phyloP scores from a whole-genome alignment of 2,797 vertebrate genomes.

The Parotocinclus haroldoi region DNA sequence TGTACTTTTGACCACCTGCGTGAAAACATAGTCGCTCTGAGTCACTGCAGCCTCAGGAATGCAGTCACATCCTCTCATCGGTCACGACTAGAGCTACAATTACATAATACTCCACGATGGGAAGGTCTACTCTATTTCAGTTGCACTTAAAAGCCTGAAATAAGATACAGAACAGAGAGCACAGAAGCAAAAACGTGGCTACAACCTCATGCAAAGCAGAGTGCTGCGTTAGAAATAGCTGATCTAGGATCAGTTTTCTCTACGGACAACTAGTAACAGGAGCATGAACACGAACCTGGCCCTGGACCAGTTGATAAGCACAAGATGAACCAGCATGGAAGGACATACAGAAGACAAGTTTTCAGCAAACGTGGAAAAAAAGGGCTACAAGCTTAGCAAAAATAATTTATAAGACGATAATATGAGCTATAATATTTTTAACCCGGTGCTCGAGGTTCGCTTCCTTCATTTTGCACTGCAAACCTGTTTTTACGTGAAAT shows the following conservation, averaged over 20 bases:
- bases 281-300: slow-evolving; percentile 46
- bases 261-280: slow-evolving; percentile 20
- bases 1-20: slow-evolving; percentile 30
- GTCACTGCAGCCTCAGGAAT: slow-evolving; percentile 35
- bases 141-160: background rate
- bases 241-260: slow-evolving; percentile 38
- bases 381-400: no score
- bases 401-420: no score
- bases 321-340: slow-evolving; percentile 41
- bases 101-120: slow-evolving; percentile 21
- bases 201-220: background rate
- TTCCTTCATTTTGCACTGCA: no score
- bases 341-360: slow-evolving; percentile 43
- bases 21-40: slow-evolving; percentile 18
- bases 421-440: no score
- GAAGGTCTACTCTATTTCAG: slow-evolving; percentile 10
- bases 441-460: no score
- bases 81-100: slow-evolving; percentile 20
- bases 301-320: slow-evolving; percentile 50
- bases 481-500: no score
- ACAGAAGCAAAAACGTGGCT: background rate
- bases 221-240: slow-evolving; percentile 5
- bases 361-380: slow-evolving; percentile 2
- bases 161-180: background rate
- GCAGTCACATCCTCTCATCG: slow-evolving; percentile 22